These are phyloP conservation scores for Dorcus hopei DNA, from an alignment of 2,888 invertebrate species.

Conservation along the genomic window DNA sequence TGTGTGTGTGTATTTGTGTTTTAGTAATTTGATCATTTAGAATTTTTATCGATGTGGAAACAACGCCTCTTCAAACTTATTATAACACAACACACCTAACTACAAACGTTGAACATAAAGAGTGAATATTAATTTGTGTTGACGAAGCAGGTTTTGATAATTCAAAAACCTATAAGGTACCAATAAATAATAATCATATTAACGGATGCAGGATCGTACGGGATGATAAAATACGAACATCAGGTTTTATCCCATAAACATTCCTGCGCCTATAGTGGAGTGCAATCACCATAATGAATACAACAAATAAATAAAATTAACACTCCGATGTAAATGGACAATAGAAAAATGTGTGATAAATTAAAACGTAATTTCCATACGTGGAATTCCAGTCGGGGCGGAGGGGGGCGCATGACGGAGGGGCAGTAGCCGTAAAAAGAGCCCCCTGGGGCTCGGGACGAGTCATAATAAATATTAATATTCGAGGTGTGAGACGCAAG, in stretches of 20 bases:
- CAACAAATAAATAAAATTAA: constrained; percentile 49
- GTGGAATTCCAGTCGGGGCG: constrained; percentile 43
- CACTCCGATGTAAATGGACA: constrained; percentile 47
- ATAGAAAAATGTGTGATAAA: constrained; percentile 49
- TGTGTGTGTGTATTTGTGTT: too few relatives aligned
- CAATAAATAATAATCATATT: constrained; percentile 19
- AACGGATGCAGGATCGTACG: constrained; percentile 9
- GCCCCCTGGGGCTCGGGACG: constrained; percentile 43
- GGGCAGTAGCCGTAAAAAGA: constrained; percentile 48
- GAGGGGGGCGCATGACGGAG: constrained; percentile 34
- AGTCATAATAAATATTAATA: constrained; percentile 52
- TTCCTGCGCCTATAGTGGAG: constrained; percentile 9
- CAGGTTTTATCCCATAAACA: constrained; percentile 15
- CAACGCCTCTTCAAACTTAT: too few relatives aligned
- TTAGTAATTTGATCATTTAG: too few relatives aligned
- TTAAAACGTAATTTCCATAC: constrained; percentile 49
- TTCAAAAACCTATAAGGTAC: not conserved
- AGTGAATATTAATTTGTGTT: too few relatives aligned
- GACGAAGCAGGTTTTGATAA: too few relatives aligned
- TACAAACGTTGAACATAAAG: too few relatives aligned
- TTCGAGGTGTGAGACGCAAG: constrained; percentile 46
- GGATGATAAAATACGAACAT: constrained; percentile 15
- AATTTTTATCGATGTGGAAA: too few relatives aligned
- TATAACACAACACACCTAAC: too few relatives aligned
- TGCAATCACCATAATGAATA: constrained; percentile 38